Evolutionary conservation across 2,113 vertebrate species (phyloP).

Genomic region (Abramis brama): DNA sequence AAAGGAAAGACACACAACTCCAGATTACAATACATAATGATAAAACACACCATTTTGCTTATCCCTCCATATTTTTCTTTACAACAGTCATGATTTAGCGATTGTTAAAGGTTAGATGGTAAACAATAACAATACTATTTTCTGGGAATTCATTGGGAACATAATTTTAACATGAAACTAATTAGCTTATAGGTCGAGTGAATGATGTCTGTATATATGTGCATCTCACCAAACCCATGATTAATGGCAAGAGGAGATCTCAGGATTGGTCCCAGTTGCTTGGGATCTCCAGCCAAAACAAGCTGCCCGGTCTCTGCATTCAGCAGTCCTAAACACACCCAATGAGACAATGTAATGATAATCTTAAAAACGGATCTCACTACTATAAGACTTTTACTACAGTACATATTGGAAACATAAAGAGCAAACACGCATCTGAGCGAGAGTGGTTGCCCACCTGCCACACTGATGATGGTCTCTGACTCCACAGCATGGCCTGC

Average conservation of each 20-base stretch:
- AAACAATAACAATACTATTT: neutral
- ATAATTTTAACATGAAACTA: neutral
- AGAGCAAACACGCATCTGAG: too few species aligned
- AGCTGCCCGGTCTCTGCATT: slow-evolving; percentile 78
- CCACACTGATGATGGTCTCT: slow-evolving; percentile 81
- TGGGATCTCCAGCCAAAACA: slow-evolving; percentile 91
- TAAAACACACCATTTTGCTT: neutral
- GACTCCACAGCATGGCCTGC: slow-evolving; percentile 88
- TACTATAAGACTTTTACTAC: neutral
- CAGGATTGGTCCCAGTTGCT: slow-evolving; percentile 90
- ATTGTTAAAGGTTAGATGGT: neutral
- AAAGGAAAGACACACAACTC: neutral
- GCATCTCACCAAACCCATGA: slow-evolving; percentile 79
- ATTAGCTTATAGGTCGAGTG: neutral
- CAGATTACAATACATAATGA: neutral
- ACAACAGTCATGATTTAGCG: neutral
- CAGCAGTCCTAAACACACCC: slow-evolving; percentile 80
- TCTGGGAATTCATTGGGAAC: neutral
- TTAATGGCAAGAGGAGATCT: slow-evolving; percentile 80
- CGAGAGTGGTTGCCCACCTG: slow-evolving; percentile 75
- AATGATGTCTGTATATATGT: neutral
- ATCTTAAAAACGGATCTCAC: neutral
- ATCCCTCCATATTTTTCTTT: fast-evolving
- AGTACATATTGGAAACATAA: neutral
- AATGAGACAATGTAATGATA: slow-evolving; percentile 5